These are phyloP conservation scores for Glyptemys insculpta DNA, from an alignment of 2,797 vertebrate genomes.

Conservation along the genomic window DNA sequence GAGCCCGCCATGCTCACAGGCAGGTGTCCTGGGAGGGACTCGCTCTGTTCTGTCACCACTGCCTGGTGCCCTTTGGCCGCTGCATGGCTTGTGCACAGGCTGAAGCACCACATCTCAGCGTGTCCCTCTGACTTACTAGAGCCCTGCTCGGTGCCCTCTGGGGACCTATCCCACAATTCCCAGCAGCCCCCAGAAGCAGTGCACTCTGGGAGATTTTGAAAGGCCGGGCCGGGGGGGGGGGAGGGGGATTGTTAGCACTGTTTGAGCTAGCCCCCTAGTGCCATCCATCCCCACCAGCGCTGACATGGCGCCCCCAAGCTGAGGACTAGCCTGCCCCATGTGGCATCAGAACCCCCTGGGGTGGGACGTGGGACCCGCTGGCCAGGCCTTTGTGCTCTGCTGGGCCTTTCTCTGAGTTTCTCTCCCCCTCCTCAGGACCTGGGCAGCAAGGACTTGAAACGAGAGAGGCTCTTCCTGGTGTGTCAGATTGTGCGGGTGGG, in stretches of 20 bases:
- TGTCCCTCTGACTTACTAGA: neutral
- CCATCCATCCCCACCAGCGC: accelerated
- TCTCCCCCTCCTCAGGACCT: slow-evolving; percentile 53
- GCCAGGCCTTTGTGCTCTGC: neutral
- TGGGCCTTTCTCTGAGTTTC: neutral
- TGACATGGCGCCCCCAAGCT: neutral
- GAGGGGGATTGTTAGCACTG: neutral
- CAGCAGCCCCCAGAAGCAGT: neutral
- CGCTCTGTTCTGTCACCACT: neutral
- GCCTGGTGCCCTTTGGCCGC: neutral
- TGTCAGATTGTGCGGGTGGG: slow-evolving; percentile 75
- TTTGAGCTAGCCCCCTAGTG: accelerated
- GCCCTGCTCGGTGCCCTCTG: neutral
- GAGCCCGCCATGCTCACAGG: neutral
- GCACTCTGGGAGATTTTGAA: neutral
- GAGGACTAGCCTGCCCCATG: too few relatives aligned
- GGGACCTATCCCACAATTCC: neutral
- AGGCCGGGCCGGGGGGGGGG: neutral
- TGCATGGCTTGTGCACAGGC: neutral
- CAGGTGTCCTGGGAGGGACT: neutral
- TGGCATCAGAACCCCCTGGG: too few relatives aligned
- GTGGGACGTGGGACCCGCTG: neutral
- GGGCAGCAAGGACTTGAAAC: slow-evolving; percentile 68
- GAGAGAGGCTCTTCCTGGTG: slow-evolving; percentile 72
- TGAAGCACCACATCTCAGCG: neutral